Evolutionary conservation across 2,888 invertebrate species (phyloP).

Genomic region (Diaprepes abbreviatus): DNA sequence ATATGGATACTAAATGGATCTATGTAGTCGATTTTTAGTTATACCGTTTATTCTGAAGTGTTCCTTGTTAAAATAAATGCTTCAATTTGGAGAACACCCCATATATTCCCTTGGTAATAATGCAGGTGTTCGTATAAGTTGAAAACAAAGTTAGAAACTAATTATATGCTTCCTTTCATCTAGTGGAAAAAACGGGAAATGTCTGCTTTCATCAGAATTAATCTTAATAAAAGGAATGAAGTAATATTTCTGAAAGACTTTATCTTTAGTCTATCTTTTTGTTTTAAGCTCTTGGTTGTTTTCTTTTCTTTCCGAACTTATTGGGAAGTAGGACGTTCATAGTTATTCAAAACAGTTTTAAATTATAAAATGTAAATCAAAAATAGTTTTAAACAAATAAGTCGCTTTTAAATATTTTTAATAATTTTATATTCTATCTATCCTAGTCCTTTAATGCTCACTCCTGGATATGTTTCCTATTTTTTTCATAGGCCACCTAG

Average conservation of each 20-base stretch:
- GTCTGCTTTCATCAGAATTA: conserved; percentile 12
- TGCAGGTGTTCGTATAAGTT: neutral
- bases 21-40: no score
- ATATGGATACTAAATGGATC: no score
- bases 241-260: conserved; percentile 5
- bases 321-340: neutral
- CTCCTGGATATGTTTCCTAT: no score
- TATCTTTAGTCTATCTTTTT: conserved; percentile 1
- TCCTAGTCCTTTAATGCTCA: no score
- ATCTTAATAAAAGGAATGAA: conserved; percentile 28
- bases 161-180: conserved; percentile 6
- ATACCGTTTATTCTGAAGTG: no score
- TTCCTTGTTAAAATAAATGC: no score
- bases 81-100: no score
- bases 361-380: neutral
- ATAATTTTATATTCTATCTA: no score
- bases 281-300: conserved; percentile 2
- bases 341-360: neutral
- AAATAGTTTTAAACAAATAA: no score
- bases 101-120: neutral
- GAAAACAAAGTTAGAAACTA: conserved; percentile 7
- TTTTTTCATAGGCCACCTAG: no score
- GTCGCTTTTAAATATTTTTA: no score
- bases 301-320: neutral
- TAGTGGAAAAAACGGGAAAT: conserved; percentile 24